Evolutionary conservation across 2,113 vertebrate species (phyloP).

Genomic region (Machaerirhynchus nigripectus): DNA sequence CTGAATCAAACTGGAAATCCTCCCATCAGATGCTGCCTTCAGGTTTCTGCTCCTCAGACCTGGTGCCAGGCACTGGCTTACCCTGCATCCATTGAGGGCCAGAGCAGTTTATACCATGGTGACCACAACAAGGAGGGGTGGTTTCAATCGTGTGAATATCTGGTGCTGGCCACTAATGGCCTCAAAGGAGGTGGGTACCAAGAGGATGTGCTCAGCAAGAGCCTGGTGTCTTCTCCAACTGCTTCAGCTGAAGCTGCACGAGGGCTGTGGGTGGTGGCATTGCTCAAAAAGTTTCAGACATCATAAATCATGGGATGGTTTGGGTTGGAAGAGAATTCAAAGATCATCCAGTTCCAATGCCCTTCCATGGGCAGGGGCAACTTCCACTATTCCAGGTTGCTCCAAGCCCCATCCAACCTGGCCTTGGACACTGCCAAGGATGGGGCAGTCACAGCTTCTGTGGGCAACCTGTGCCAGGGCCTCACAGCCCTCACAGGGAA

Average conservation of each 20-base stretch:
- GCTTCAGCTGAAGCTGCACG: not conserved
- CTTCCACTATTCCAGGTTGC: fast-evolving
- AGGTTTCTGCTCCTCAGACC: not conserved
- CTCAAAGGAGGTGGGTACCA: not conserved
- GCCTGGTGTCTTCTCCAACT: not conserved
- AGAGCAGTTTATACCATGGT: not conserved
- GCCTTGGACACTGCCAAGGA: not conserved
- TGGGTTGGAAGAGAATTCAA: not conserved
- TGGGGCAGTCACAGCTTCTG: not conserved
- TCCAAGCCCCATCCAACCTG: not conserved
- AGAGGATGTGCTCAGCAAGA: not conserved
- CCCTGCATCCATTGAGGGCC: not conserved
- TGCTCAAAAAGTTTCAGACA: not conserved
- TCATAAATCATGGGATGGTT: not conserved
- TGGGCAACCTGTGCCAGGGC: not conserved
- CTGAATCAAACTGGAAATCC: not conserved
- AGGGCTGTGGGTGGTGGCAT: not conserved
- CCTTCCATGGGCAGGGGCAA: not conserved
- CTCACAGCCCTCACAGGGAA: not conserved
- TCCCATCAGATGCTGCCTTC: not conserved
- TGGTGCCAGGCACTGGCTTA: not conserved
- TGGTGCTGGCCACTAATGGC: not conserved
- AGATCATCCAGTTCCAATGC: not conserved
- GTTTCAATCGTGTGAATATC: not conserved
- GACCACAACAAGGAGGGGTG: not conserved